Evolutionary conservation across 2,113 vertebrate genomes (phyloP), one percentile per base, ranked within the genome.

Genomic region (Antennarius striatus): DNA sequence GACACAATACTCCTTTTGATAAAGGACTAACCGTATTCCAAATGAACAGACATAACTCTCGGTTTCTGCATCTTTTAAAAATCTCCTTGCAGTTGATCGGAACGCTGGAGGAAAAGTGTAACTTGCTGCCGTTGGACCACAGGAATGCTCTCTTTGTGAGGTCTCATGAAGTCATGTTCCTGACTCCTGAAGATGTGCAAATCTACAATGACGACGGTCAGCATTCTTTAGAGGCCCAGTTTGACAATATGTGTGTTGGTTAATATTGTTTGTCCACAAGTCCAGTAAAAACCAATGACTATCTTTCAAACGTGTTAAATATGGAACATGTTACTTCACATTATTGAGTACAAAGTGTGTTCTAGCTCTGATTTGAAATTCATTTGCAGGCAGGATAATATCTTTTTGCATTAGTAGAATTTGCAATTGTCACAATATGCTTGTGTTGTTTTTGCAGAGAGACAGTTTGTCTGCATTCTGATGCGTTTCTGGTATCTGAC

Each of bases 401-500:
- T 22, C 1, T 22, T 22, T 22, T 22, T 22, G 22, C 22, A 22
- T 22, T 22, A 22, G 22, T 22, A 22, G 22, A 22, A 22, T 22
- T 22, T 22, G 22, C 22, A 22, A 2, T 22, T 22, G 22, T 22
- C 22, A 22, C 22, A 22, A 22, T 22, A 22, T 46, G 32, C 36
- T n/a, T 1, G 2, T 15, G 1, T n/a, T 43, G 60, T 54, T 56
- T 79, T 65, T 76, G 75, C 82, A 96, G 97, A 94, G 71, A 95
- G 95, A 56, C 97, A 95, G 76, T 98, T 97, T 91, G 96, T 98
- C 85, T 94, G 93, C 56, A 98, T 99, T 86, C 83, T 98, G 86
- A 96, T 97, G 96, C 93, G 94, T 16, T 99, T 97, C 90, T 99
- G 96, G 96, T 99, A 99, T 83, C 85, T 98, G 79, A 95, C 95